Evolutionary conservation across 2,113 vertebrate genomes (phyloP).

Genomic region (Scomber scombrus): DNA sequence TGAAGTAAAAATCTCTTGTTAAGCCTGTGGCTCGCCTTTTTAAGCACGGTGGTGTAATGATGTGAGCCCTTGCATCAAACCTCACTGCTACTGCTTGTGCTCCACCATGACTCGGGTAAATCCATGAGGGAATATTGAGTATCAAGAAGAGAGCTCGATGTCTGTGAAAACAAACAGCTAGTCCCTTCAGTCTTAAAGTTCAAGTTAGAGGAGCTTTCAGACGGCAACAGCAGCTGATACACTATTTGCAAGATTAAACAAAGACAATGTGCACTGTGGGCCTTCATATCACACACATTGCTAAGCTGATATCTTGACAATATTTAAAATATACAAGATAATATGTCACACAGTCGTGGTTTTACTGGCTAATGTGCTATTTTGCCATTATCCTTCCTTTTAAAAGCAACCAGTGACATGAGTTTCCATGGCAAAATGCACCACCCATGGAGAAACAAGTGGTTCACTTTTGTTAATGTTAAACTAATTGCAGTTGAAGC

Average conservation of each 20-base stretch:
- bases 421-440: too few relatives aligned
- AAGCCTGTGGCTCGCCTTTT: constrained; percentile 59
- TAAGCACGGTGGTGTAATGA: constrained; percentile 55
- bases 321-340: background rate
- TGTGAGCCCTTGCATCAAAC: constrained; percentile 55
- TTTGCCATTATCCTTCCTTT: background rate
- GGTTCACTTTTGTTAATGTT: too few relatives aligned
- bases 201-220: constrained; percentile 31
- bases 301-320: background rate
- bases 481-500: too few relatives aligned
- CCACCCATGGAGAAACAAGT: too few relatives aligned
- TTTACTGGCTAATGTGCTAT: background rate
- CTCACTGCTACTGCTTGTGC: constrained; percentile 28
- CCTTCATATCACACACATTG: background rate
- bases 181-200: constrained; percentile 42
- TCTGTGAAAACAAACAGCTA: constrained; percentile 50
- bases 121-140: constrained; percentile 40
- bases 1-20: constrained; percentile 75
- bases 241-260: constrained; percentile 14
- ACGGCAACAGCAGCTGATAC: background rate
- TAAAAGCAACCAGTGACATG: too few relatives aligned
- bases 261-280: background rate
- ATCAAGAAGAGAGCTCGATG: constrained; percentile 1
- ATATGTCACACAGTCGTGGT: background rate
- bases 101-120: constrained; percentile 30